These are phyloP conservation scores for Ispidina picta DNA, from an alignment of 2,797 vertebrate species.

Conservation along the genomic window DNA sequence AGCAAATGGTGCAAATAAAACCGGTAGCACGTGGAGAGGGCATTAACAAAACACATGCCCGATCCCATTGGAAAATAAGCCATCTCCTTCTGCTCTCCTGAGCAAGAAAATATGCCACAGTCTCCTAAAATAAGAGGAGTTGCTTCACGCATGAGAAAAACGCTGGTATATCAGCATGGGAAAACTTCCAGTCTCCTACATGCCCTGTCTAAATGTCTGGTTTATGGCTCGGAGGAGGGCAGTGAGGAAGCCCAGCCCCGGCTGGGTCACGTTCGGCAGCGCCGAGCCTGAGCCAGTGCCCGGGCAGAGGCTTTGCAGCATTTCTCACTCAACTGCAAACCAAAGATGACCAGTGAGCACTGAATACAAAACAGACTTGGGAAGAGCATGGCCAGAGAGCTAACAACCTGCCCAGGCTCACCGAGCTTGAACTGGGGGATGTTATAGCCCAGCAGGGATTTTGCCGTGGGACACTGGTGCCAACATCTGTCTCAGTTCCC, in stretches of 20 bases:
- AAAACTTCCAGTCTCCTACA: background rate
- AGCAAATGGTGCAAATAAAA: slow-evolving; percentile 46
- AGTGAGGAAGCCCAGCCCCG: background rate
- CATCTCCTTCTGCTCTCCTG: slow-evolving; percentile 31
- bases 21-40: background rate
- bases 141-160: slow-evolving; percentile 44
- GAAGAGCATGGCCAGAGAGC: background rate
- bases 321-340: background rate
- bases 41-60: slow-evolving; percentile 37
- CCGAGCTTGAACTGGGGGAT: background rate
- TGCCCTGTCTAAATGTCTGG: background rate
- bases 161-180: background rate
- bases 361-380: background rate
- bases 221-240: background rate
- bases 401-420: background rate
- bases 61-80: slow-evolving; percentile 33
- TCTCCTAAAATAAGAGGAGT: slow-evolving; percentile 27
- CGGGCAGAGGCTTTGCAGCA: background rate
- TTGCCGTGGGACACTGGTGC: background rate
- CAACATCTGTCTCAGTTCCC: fast-evolving
- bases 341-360: background rate
- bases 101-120: background rate
- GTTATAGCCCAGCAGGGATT: background rate
- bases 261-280: background rate
- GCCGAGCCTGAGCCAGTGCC: background rate